Base-by-base conservation (phyloP, 2,888 invertebrate genomes). In the Enchytraeus crypticus region DNA sequence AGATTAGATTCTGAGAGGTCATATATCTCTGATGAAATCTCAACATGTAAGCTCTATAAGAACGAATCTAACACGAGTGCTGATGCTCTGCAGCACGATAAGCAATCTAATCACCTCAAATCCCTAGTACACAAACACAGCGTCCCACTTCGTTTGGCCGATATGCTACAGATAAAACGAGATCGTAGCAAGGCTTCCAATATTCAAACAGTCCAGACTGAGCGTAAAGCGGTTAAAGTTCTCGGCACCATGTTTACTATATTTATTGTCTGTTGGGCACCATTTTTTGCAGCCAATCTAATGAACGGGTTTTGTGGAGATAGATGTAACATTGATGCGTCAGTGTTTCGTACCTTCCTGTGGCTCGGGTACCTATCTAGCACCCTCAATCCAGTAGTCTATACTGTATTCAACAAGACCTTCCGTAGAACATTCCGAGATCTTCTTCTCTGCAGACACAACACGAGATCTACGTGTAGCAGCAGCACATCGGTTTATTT, bases 201-300 rank as follows among this genome's bases (percentile, higher is more conserved):
- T 47, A 58, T 64, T 51, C 62, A 68, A 45, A 88, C 72, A 49
- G 80, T 93, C 57, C 84, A 89, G 4, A 84, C 92, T 57, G 93
- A 96, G 77, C 93, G 95, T 76, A 95, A 95, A 78, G 96, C 96
- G 0, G 93, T 95, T 14, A 92, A 95, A 81, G 66, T 78, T 5
- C 71, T 79, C 2, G 77, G 77, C 33, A 73, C 77, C 21, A 76
- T 79, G 57, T 78, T 79, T 64, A 72, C 71, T 45, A 73, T 76
- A 45, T 78, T 79, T 64, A 72, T 78, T 3, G 64, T 77, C 34
- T 76, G 75, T 65, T 78, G 78, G 77, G 77, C 77, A 8, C 79
- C 78, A 33, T 78, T 79, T 68, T 77, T 77, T 67, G 67, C 74
- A n/a, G 69, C 73, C 11, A 79, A 79, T 67, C 84, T 92, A 74